These are phyloP conservation scores for Miltochrista miniata DNA, from an alignment of 2,888 invertebrate species.

Conservation along the genomic window DNA sequence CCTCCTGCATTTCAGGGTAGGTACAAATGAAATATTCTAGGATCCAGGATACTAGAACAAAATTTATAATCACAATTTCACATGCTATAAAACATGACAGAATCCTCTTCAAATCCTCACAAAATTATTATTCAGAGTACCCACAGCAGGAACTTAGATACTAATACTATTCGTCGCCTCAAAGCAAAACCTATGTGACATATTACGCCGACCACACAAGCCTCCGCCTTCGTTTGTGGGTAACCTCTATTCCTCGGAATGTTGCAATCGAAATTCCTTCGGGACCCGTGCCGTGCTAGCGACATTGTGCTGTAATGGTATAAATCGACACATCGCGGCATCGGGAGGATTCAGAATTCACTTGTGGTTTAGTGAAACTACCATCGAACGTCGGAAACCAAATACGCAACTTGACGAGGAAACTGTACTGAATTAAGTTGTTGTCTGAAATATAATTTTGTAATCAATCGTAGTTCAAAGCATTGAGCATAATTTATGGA, in stretches of 20 bases:
- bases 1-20: too few relatives aligned
- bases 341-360: constrained; percentile 5
- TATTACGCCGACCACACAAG: constrained; percentile 7
- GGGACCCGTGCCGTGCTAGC: background rate
- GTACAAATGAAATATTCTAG: too few relatives aligned
- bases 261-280: constrained; percentile 21
- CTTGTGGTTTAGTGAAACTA: background rate
- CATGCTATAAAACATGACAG: too few relatives aligned
- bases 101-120: too few relatives aligned
- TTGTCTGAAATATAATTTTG: too few relatives aligned
- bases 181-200: background rate
- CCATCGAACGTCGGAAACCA: background rate
- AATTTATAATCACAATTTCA: too few relatives aligned
- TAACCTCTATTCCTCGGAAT: constrained; percentile 9
- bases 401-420: too few relatives aligned
- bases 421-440: too few relatives aligned
- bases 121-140: too few relatives aligned
- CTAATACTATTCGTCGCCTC: background rate
- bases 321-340: constrained; percentile 13
- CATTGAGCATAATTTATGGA: too few relatives aligned
- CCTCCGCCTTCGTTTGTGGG: background rate
- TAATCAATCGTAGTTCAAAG: too few relatives aligned
- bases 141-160: background rate
- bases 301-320: constrained; percentile 17
- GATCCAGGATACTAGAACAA: too few relatives aligned